Evolutionary conservation across 2,888 invertebrate species (phyloP), one percentile per base, ranked within the genome.

Genomic region (Drosophila helvetica): DNA sequence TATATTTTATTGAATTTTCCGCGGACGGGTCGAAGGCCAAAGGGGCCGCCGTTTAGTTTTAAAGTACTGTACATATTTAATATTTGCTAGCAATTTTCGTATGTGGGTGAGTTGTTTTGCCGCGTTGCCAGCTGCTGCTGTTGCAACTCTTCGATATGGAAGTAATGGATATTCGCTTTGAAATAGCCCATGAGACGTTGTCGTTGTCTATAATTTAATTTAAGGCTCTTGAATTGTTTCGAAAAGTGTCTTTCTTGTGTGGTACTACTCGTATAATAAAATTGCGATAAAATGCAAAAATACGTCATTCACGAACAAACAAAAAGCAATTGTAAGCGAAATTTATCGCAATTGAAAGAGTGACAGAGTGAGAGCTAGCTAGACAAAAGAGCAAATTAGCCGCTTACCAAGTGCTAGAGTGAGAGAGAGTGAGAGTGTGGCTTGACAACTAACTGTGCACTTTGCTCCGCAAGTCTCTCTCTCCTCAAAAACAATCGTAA

Each of bases 1-100:
- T 74, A 70, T 74, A 75, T 77, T 80, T 84, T 88, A 88, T 84
- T 88, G 89, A 84, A 84, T 88, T 88, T 88, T 84, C 81, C 72
- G 64, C 54, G 38, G 59, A 67, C 47, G 63, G 47, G 59, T 18
- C 64, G 56, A 51, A 47, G 72, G 46, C 18, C 17, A 45, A 15
- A 25, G 9, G n/a, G 30, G 66, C 19, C 57, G 43, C 61, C n/a
- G 38, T 57, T 63, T 47, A 33, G 30, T 62, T 50, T 38, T 38
- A 38, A 50, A 38, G 42, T 63, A 30, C 30, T 47, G 47, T 47
- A 45, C 55, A 42, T 22, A 17, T 48, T 48, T 22, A 18, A 48
- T 22, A 19, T 30, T 15, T 12, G 15, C 15, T 9, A 53, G 10
- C 25, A 22, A 12, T n/a, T 18, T 17, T 2, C 38, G 33, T 9